A percentile compares a stretch with the other conserved stretches of the same genome.
phyloP scores from a whole-genome alignment of 2,113 vertebrate species.

The Myrmecobius fasciatus region DNA sequence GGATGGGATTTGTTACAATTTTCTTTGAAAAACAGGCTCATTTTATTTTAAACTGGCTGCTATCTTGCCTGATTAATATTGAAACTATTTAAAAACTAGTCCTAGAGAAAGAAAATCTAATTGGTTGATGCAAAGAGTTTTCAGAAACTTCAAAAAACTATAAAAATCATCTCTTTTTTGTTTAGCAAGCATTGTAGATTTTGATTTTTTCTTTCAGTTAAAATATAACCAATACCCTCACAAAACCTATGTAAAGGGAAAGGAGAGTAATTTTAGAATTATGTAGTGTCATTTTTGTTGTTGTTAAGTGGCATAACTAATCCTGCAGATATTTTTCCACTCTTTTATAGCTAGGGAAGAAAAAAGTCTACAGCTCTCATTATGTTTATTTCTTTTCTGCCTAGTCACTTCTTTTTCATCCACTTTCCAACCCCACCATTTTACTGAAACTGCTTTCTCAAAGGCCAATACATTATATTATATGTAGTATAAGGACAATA shows the following conservation, averaged over 20 bases:
- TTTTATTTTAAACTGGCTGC: background rate
- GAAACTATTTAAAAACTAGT: background rate
- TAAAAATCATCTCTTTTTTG: background rate
- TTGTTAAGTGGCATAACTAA: background rate
- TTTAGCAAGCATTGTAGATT: background rate
- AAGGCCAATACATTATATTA: background rate
- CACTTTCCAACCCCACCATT: background rate
- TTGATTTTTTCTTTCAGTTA: background rate
- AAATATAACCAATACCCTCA: background rate
- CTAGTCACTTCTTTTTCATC: background rate
- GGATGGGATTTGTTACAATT: slow-evolving; percentile 3
- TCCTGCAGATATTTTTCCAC: background rate
- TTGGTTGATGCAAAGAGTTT: background rate
- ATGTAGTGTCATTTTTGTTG: background rate
- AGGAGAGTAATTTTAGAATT: background rate
- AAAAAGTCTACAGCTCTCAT: background rate
- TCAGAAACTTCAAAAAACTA: background rate
- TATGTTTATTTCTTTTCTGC: background rate
- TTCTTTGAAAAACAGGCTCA: slow-evolving; percentile 24
- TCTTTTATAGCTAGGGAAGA: background rate
- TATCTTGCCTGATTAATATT: background rate
- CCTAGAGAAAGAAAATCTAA: background rate
- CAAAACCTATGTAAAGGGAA: background rate
- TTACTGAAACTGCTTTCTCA: background rate
- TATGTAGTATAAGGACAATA: background rate